These are phyloP conservation scores for Periophthalmus modestus DNA, from an alignment of 2,113 vertebrate species.

Conservation along the genomic window DNA sequence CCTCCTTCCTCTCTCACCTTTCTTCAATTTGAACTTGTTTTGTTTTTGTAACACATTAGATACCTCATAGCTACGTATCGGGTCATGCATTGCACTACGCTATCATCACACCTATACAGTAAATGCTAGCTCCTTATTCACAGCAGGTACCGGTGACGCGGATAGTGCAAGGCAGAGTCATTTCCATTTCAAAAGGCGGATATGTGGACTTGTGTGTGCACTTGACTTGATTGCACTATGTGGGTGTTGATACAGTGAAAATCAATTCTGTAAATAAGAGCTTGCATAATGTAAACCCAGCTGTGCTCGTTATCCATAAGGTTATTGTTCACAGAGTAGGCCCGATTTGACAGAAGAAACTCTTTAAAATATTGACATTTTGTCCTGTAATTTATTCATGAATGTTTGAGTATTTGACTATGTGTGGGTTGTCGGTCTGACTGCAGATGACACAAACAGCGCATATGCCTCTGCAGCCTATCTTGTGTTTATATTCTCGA, in stretches of 20 bases:
- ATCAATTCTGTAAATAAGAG: constrained; percentile 52
- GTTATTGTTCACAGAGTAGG: constrained; percentile 44
- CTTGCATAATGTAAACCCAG: constrained; percentile 15
- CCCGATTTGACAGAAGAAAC: constrained; percentile 47
- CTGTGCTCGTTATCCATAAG: constrained; percentile 30
- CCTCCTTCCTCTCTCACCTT: constrained; percentile 35
- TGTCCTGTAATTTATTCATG: constrained; percentile 60
- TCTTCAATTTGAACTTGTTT: neutral
- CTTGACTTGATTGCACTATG: neutral
- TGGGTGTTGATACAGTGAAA: constrained; percentile 17
- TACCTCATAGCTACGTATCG: neutral
- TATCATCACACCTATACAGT: neutral
- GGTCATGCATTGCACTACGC: constrained; percentile 20
- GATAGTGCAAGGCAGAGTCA: constrained; percentile 25
- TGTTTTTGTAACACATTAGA: neutral
- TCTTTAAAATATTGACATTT: constrained; percentile 68
- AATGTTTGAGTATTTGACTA: constrained; percentile 37
- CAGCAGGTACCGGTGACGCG: constrained; percentile 42
- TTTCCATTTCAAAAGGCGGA: constrained; percentile 70
- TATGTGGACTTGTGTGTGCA: neutral
- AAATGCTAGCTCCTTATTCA: constrained; percentile 49
- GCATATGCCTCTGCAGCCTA: constrained; percentile 11
- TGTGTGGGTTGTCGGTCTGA: constrained; percentile 45
- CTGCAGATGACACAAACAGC: constrained; percentile 42
- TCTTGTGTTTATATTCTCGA: neutral